phyloP scores from a whole-genome alignment of 2,888 invertebrate genomes.

The Tetropium fuscum region DNA sequence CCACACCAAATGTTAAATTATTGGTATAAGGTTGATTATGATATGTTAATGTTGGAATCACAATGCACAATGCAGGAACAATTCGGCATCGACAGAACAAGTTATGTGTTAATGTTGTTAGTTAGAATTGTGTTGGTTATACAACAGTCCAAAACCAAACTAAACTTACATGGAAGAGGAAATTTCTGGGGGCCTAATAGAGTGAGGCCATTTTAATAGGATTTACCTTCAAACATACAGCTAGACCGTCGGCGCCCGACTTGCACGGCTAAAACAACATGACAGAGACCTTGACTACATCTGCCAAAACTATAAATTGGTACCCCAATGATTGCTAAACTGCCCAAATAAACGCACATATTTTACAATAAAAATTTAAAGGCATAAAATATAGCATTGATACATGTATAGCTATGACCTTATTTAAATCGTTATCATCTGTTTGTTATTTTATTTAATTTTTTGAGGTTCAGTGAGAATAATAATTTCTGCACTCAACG shows the following conservation, averaged over 20 bases:
- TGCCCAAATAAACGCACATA: not conserved
- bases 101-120: conserved; percentile 29
- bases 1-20: too few relatives aligned
- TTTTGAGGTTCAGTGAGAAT: too few relatives aligned
- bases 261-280: conserved; percentile 67
- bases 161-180: conserved; percentile 49
- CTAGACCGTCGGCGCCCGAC: conserved; percentile 67
- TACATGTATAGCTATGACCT: too few relatives aligned
- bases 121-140: conserved; percentile 21
- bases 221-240: conserved; percentile 67
- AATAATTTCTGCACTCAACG: too few relatives aligned
- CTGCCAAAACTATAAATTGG: conserved; percentile 38
- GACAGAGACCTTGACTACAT: conserved; percentile 56
- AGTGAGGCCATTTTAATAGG: conserved; percentile 59
- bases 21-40: too few relatives aligned
- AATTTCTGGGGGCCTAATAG: conserved; percentile 40
- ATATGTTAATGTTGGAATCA: too few relatives aligned
- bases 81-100: conserved; percentile 11
- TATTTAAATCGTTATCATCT: too few relatives aligned
- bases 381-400: not conserved
- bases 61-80: conserved; percentile 18
- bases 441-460: too few relatives aligned
- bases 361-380: not conserved
- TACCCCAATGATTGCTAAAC: conserved; percentile 43
- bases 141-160: conserved; percentile 32